Evolutionary conservation across 1,140 invertebrate species (phyloP).

Genomic region (Zaprionus camerounensis): DNA sequence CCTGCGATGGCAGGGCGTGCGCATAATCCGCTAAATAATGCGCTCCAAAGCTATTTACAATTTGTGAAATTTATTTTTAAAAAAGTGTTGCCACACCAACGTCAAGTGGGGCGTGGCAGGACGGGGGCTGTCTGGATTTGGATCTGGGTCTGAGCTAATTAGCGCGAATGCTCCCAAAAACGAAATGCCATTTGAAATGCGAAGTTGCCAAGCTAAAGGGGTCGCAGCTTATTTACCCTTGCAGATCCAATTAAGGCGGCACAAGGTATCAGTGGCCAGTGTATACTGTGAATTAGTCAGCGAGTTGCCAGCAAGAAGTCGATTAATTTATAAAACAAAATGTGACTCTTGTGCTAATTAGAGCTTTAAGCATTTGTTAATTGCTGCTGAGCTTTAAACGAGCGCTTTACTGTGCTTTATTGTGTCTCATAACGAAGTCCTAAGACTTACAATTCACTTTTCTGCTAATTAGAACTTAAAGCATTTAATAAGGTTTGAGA

Average conservation of each 20-base stretch:
- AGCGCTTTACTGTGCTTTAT: not conserved
- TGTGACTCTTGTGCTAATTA: not conserved
- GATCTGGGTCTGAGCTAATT: conserved; percentile 73
- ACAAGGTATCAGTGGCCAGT: conserved; percentile 18
- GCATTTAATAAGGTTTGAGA: no score
- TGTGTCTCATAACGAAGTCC: no score
- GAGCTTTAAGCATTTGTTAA: not conserved
- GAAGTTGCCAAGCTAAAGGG: conserved; percentile 10
- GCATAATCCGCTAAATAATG: conserved; percentile 80
- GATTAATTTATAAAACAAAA: not conserved
- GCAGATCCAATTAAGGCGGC: conserved; percentile 38
- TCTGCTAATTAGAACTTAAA: no score
- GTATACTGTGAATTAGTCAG: conserved; percentile 8
- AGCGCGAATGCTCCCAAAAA: conserved; percentile 67
- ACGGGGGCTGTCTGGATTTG: conserved; percentile 25
- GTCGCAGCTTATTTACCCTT: conserved; percentile 39
- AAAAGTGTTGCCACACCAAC: conserved; percentile 39
- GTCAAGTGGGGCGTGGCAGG: not conserved
- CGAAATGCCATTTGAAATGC: conserved; percentile 47
- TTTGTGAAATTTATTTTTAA: conserved; percentile 75
- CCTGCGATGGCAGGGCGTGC: conserved; percentile 56
- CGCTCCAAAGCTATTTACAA: conserved; percentile 80
- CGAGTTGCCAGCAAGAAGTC: not conserved
- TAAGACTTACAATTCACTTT: no score
- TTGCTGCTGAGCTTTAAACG: not conserved